phyloP scores from a whole-genome alignment of 2,888 invertebrate species.

The Coecobrya sp. region DNA sequence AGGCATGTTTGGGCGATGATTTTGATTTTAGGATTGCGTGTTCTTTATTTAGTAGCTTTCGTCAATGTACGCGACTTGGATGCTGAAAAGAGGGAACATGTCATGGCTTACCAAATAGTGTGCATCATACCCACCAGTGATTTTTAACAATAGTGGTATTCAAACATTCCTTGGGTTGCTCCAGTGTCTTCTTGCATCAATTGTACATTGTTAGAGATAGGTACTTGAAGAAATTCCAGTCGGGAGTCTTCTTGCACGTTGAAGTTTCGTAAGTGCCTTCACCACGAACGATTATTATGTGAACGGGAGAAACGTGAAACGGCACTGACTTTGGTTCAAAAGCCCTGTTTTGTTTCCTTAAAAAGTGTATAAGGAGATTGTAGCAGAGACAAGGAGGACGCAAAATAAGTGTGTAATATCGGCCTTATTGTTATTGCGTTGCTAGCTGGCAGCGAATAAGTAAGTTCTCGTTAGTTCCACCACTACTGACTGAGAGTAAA shows the following conservation, averaged over 20 bases:
- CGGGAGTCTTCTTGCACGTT: background rate
- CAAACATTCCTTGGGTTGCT: background rate
- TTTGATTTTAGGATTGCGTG: conserved; percentile 37
- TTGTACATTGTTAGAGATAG: background rate
- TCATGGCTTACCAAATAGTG: background rate
- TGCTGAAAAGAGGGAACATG: conserved; percentile 3
- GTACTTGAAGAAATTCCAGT: background rate
- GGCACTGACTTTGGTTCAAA: background rate
- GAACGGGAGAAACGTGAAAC: conserved; percentile 16
- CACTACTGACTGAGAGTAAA: conserved; percentile 4
- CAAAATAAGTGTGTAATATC: background rate
- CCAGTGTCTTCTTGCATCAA: conserved; percentile 12
- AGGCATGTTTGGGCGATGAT: conserved; percentile 44
- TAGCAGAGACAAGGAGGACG: background rate
- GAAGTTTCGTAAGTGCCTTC: background rate
- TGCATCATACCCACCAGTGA: background rate
- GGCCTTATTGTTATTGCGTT: conserved; percentile 3
- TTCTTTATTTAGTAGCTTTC: conserved; percentile 56
- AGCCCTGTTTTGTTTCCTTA: background rate
- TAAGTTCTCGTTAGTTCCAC: conserved; percentile 27
- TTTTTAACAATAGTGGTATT: background rate
- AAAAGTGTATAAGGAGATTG: background rate
- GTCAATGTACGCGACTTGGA: conserved; percentile 61
- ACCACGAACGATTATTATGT: conserved; percentile 12
- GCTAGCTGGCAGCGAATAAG: background rate